Evolutionary conservation across 1,140 invertebrate genomes (phyloP).

Genomic region (Cyclargus thomasi): DNA sequence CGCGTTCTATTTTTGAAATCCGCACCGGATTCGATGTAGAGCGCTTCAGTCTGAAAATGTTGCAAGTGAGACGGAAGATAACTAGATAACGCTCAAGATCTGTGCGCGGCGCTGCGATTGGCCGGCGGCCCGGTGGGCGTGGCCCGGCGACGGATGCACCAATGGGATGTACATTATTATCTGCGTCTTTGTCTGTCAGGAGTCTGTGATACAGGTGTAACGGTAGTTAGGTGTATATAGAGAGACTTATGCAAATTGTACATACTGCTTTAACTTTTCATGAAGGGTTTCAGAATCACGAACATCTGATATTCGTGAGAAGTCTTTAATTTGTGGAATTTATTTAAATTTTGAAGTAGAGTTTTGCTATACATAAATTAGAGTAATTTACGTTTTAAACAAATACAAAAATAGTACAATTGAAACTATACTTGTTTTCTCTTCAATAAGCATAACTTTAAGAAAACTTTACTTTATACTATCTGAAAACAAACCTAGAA

Average conservation of each 20-base stretch:
- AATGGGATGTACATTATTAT: slow-evolving; percentile 70
- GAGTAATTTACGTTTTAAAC: too few species aligned
- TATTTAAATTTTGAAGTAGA: too few species aligned
- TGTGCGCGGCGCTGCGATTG: slow-evolving; percentile 52
- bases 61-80: slow-evolving; percentile 69
- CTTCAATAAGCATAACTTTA: too few species aligned
- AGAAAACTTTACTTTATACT: too few species aligned
- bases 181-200: slow-evolving; percentile 71
- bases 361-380: too few species aligned
- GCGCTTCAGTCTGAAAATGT: slow-evolving; percentile 46
- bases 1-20: neutral
- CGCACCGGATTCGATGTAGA: neutral
- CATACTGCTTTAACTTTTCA: slow-evolving; percentile 9
- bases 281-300: slow-evolving; percentile 4
- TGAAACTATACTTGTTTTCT: too few species aligned
- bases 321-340: neutral
- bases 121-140: slow-evolving; percentile 46
- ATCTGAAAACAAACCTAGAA: too few species aligned
- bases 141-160: slow-evolving; percentile 59
- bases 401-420: too few species aligned
- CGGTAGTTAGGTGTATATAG: slow-evolving; percentile 20
- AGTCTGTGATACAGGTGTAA: slow-evolving; percentile 56
- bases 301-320: neutral
- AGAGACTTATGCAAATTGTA: slow-evolving; percentile 22
- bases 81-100: slow-evolving; percentile 71